phyloP scores from a whole-genome alignment of 2,888 invertebrate genomes.

The Seladonia tumulorum region DNA sequence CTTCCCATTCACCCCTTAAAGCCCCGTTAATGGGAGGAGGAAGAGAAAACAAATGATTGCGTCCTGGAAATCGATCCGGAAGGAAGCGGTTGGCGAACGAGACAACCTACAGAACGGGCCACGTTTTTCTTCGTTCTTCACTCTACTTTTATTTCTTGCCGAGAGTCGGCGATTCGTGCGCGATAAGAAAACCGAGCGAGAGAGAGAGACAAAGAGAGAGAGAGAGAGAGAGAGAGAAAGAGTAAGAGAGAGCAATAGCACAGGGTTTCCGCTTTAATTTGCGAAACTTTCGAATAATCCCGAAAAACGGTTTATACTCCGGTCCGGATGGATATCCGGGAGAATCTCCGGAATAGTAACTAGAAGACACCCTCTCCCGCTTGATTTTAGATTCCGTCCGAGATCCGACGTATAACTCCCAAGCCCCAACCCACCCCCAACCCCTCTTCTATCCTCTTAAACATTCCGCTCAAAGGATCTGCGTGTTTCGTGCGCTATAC shows the following conservation, averaged over 20 bases:
- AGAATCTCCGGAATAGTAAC: constrained; percentile 74
- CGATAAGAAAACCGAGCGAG: constrained; percentile 49
- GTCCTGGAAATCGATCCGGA: constrained; percentile 54
- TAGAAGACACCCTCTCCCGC: constrained; percentile 64
- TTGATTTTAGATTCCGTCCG: constrained; percentile 76
- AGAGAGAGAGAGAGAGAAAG: background rate
- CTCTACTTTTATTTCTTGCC: constrained; percentile 48
- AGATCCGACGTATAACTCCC: constrained; percentile 72
- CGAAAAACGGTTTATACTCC: constrained; percentile 51
- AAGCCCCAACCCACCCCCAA: background rate
- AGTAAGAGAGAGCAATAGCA: constrained; percentile 38
- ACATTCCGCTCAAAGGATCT: constrained; percentile 52
- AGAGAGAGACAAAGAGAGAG: background rate
- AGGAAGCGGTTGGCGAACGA: constrained; percentile 20
- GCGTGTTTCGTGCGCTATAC: constrained; percentile 56
- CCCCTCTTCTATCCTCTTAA: constrained; percentile 28
- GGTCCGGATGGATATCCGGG: constrained; percentile 69
- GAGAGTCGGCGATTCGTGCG: constrained; percentile 46
- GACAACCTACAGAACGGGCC: constrained; percentile 21
- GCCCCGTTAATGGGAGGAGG: constrained; percentile 53
- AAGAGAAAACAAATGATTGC: constrained; percentile 61
- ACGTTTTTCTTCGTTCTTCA: constrained; percentile 25
- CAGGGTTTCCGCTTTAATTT: constrained; percentile 60
- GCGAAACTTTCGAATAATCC: constrained; percentile 56
- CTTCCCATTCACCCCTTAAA: constrained; percentile 35